Evolutionary conservation across 2,113 vertebrate species (phyloP).

Genomic region (Lepidothrix coronata): DNA sequence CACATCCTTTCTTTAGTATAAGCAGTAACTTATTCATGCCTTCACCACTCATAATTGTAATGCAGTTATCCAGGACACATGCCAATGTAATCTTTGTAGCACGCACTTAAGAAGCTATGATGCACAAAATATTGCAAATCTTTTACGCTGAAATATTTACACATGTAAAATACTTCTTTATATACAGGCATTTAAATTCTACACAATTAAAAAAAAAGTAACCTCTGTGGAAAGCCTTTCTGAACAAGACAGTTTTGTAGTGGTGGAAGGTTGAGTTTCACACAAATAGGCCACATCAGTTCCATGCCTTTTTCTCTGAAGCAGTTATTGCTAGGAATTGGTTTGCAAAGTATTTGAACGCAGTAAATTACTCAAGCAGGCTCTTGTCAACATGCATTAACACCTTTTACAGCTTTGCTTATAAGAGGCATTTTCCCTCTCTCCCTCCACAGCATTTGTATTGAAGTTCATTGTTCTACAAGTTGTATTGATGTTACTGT

Average conservation of each 20-base stretch:
- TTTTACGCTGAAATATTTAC: not conserved
- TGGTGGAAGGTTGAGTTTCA: not conserved
- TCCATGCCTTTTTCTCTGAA: not conserved
- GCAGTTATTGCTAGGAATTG: not conserved
- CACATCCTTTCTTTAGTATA: not conserved
- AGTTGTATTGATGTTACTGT: conserved; percentile 31
- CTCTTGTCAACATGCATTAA: conserved; percentile 27
- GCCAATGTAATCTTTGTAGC: not conserved
- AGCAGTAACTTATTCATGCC: not conserved
- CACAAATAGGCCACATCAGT: not conserved
- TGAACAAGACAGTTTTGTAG: not conserved
- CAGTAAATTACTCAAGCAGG: not conserved
- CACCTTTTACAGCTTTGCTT: conserved; percentile 15
- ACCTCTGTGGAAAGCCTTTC: not conserved
- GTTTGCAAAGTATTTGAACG: not conserved
- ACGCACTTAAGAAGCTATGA: not conserved
- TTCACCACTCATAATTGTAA: not conserved
- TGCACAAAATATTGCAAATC: not conserved
- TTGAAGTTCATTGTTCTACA: conserved; percentile 42
- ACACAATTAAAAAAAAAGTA: not conserved
- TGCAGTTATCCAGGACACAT: not conserved
- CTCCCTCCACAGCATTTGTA: not conserved
- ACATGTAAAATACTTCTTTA: not conserved
- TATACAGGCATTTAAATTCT: not conserved
- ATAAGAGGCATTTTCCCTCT: not conserved